phyloP scores from a whole-genome alignment of 2,113 vertebrate species.

The Hemichromis elongatus region DNA sequence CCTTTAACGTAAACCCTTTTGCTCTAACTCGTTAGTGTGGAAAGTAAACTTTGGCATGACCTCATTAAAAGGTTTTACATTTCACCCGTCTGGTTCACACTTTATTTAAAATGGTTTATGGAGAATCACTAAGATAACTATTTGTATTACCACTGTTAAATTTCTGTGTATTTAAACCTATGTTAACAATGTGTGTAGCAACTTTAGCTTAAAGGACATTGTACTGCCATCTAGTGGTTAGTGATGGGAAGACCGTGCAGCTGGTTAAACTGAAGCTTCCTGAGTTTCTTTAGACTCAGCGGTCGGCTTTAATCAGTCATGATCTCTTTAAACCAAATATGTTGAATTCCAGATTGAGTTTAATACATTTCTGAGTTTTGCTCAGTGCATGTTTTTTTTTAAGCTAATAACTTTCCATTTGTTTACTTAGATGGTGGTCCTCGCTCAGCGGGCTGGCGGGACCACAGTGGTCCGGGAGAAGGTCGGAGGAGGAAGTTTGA shows the following conservation, averaged over 20 bases:
- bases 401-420: neutral
- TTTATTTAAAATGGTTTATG: neutral
- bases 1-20: neutral
- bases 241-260: neutral
- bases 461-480: slow-evolving; percentile 71
- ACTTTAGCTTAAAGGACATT: neutral
- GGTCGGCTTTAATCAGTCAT: neutral
- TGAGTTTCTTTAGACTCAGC: neutral
- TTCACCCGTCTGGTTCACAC: neutral
- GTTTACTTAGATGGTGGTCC: slow-evolving; percentile 76
- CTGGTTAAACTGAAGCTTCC: neutral
- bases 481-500: slow-evolving; percentile 84
- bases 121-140: neutral
- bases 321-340: neutral
- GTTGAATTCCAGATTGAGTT: neutral
- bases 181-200: neutral
- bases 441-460: slow-evolving; percentile 89
- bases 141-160: neutral
- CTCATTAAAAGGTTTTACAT: neutral
- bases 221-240: slow-evolving; percentile 35
- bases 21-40: neutral
- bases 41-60: neutral
- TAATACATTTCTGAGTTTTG: neutral
- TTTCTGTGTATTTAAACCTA: neutral
- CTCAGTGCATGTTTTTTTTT: neutral